A percentile compares a stretch with the other conserved stretches of the same genome.
Evolutionary conservation across 2,113 vertebrate species (phyloP).

Genomic region (Aramus guarauna): DNA sequence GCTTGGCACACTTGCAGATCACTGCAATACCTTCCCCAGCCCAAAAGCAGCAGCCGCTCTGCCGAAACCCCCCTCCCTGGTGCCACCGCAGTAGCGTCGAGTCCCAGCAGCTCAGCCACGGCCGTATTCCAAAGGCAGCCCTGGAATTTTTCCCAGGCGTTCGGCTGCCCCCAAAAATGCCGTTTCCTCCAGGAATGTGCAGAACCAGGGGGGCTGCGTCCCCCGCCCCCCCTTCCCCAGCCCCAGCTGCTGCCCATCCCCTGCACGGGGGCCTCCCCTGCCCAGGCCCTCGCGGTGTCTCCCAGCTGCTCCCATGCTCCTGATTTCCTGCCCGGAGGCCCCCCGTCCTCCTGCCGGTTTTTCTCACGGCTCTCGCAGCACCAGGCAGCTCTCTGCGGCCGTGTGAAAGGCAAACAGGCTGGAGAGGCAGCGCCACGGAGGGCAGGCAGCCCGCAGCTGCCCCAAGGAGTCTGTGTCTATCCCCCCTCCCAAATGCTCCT

Average conservation of each 20-base stretch:
- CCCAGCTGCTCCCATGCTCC: constrained; percentile 73
- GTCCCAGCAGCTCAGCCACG: not conserved
- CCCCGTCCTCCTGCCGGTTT: constrained; percentile 66
- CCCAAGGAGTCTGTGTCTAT: not conserved
- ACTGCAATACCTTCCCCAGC: fast-evolving
- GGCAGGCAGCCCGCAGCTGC: not conserved
- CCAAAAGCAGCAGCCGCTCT: not conserved
- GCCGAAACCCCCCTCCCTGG: fast-evolving
- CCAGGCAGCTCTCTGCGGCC: constrained; percentile 23
- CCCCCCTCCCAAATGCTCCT: not conserved
- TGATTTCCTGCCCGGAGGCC: constrained; percentile 65
- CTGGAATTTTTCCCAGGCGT: constrained; percentile 43
- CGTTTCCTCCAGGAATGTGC: constrained; percentile 70
- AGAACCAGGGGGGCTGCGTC: constrained; percentile 24
- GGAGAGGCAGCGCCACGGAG: not conserved
- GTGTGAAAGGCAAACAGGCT: constrained; percentile 43
- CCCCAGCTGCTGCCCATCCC: constrained; percentile 70
- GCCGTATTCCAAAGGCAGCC: not conserved
- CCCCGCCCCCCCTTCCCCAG: not conserved
- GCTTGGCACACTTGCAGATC: not conserved
- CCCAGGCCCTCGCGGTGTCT: not conserved
- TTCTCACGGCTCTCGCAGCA: constrained; percentile 74
- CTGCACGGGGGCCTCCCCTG: not conserved
- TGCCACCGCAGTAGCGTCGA: fast-evolving
- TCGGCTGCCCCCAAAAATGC: constrained; percentile 70